Conservation (phyloP, 1,140 invertebrate species). For the Euwallacea similis region DNA sequence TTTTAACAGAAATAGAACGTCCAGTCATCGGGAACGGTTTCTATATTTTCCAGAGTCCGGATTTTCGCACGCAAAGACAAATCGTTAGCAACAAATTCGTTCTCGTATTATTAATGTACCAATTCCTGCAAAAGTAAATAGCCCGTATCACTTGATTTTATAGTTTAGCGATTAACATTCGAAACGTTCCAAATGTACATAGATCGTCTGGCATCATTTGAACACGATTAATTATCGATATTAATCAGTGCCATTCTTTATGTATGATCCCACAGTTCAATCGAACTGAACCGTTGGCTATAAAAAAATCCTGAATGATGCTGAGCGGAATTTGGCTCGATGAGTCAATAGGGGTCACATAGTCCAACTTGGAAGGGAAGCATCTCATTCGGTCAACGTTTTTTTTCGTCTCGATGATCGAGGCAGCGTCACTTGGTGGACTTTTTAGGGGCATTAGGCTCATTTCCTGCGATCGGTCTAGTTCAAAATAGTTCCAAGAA, state of each 20-base stretch:
- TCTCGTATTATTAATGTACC: neutral
- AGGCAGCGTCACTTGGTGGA: too few relatives aligned
- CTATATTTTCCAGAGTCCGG: too few relatives aligned
- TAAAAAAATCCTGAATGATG: constrained; percentile 16
- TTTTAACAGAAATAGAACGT: constrained; percentile 27
- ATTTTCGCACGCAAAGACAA: too few relatives aligned
- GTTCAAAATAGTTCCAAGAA: too few relatives aligned
- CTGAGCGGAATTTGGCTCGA: constrained; percentile 23
- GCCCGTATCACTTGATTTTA: too few relatives aligned
- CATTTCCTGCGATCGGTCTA: too few relatives aligned
- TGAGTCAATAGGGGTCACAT: neutral
- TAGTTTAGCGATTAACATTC: too few relatives aligned
- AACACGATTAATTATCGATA: neutral
- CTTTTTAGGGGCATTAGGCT: too few relatives aligned
- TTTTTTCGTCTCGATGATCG: too few relatives aligned
- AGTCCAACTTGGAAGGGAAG: neutral
- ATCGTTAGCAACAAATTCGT: neutral
- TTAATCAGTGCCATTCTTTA: constrained; percentile 29
- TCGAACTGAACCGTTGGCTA: constrained; percentile 20
- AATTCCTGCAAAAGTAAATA: too few relatives aligned
- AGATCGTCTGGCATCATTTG: too few relatives aligned
- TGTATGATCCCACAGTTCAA: constrained; percentile 25
- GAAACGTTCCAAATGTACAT: neutral
- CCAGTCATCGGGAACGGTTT: constrained; percentile 7
- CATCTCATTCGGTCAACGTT: too few relatives aligned